Evolutionary conservation across 2,888 invertebrate species (phyloP).

Genomic region (Amblyjoppa fuscipennis): DNA sequence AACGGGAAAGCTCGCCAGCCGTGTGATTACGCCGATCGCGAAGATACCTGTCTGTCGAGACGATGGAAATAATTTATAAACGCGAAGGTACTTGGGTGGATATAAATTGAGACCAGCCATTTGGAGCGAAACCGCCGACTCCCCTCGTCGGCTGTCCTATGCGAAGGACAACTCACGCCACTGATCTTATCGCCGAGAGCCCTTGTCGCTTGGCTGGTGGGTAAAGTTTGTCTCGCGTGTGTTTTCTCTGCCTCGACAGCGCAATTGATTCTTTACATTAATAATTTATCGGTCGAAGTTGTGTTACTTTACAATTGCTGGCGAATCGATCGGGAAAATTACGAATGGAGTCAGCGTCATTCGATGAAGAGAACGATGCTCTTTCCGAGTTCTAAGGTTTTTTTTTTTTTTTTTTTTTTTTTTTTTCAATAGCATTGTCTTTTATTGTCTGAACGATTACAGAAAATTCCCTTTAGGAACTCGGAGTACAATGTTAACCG

Average conservation of each 20-base stretch:
- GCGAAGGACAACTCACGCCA: slow-evolving; percentile 77
- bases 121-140: slow-evolving; percentile 77
- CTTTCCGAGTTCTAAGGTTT: background rate
- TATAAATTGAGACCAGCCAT: slow-evolving; percentile 79
- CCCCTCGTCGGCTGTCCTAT: slow-evolving; percentile 64
- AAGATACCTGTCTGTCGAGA: slow-evolving; percentile 55
- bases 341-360: background rate
- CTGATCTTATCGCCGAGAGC: slow-evolving; percentile 78
- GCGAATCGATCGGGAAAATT: background rate
- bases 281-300: slow-evolving; percentile 46
- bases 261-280: slow-evolving; percentile 62
- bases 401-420: slow-evolving; percentile 11
- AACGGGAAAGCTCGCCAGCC: slow-evolving; percentile 34
- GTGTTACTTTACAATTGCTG: slow-evolving; percentile 5
- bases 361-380: background rate
- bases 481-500: too few species aligned
- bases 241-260: slow-evolving; percentile 29
- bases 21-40: slow-evolving; percentile 62
- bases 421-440: background rate
- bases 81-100: slow-evolving; percentile 68
- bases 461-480: too few species aligned
- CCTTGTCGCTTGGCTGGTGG: slow-evolving; percentile 31
- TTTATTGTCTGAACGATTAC: too few species aligned
- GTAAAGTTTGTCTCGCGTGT: slow-evolving; percentile 53
- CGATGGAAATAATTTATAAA: slow-evolving; percentile 52